Conservation (phyloP, 2,888 invertebrate genomes). For the Mongoloraphidia duomilia region DNA sequence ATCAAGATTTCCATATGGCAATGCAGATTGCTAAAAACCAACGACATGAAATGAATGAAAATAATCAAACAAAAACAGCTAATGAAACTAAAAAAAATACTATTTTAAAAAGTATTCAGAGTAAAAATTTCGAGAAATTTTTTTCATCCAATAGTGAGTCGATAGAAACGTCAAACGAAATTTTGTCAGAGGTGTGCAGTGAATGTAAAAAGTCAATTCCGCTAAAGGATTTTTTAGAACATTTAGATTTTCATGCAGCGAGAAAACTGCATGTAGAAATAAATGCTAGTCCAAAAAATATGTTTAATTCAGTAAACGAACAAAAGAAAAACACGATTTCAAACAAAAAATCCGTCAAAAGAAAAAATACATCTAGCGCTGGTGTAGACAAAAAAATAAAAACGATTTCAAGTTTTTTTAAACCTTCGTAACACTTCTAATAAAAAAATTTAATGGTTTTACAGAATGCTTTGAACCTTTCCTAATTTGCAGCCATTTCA, state of each 20-base stretch:
- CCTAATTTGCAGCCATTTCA: not conserved
- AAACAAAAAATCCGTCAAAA: not conserved
- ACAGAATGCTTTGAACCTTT: not conserved
- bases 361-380: too few species aligned
- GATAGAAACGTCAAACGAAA: constrained; percentile 9
- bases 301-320: not conserved
- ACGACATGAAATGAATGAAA: constrained; percentile 5
- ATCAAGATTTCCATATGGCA: constrained; percentile 76
- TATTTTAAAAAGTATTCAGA: constrained; percentile 21
- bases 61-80: constrained; percentile 12
- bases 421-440: not conserved
- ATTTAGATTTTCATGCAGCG: constrained; percentile 75
- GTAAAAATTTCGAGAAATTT: constrained; percentile 1
- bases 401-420: constrained; percentile 3
- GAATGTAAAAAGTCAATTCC: constrained; percentile 50
- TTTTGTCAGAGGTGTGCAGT: constrained; percentile 38
- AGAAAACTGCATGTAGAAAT: constrained; percentile 54
- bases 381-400: not conserved
- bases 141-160: not conserved
- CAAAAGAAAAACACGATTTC: not conserved
- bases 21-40: constrained; percentile 22
- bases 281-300: constrained; percentile 26
- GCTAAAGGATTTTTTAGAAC: constrained; percentile 47
- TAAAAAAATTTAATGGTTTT: not conserved
- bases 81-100: constrained; percentile 15